Evolutionary conservation across 2,113 vertebrate species (phyloP).

Genomic region (Phylloscopus whistleri): DNA sequence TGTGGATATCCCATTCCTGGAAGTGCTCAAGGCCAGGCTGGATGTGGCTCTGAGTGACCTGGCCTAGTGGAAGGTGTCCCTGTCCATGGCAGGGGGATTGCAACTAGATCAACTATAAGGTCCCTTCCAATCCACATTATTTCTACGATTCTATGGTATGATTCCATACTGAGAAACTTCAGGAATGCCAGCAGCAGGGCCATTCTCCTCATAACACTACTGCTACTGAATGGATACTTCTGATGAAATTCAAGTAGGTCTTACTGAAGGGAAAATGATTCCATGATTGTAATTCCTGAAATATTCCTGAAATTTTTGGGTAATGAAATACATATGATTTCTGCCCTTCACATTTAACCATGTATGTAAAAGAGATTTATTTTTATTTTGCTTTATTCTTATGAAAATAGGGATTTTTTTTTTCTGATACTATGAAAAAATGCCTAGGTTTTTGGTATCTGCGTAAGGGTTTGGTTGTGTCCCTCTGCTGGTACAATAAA

Average conservation of each 20-base stretch:
- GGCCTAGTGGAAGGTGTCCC: rapidly evolving
- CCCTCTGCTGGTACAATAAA: not conserved
- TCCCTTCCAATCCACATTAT: not conserved
- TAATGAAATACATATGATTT: not conserved
- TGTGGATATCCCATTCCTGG: rapidly evolving
- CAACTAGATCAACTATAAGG: not conserved
- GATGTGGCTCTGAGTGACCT: not conserved
- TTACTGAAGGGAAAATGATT: not conserved
- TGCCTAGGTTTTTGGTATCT: not conserved
- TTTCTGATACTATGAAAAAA: not conserved
- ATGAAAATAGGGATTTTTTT: rapidly evolving
- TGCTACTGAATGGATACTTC: not conserved
- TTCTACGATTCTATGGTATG: not conserved
- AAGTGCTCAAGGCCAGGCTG: not conserved
- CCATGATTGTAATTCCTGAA: not conserved
- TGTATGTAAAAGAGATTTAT: not conserved
- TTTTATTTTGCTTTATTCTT: not conserved
- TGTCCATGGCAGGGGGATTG: not conserved
- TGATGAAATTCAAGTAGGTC: not conserved
- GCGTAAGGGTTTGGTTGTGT: not conserved
- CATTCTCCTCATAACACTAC: not conserved
- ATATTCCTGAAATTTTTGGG: not conserved
- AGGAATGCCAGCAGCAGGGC: rapidly evolving
- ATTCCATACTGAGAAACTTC: not conserved
- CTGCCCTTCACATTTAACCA: not conserved